A percentile compares a stretch with the other conserved stretches of the same genome.
These are phyloP conservation scores for Apteryx owenii DNA, from an alignment of 2,113 vertebrate species.

Conservation along the genomic window DNA sequence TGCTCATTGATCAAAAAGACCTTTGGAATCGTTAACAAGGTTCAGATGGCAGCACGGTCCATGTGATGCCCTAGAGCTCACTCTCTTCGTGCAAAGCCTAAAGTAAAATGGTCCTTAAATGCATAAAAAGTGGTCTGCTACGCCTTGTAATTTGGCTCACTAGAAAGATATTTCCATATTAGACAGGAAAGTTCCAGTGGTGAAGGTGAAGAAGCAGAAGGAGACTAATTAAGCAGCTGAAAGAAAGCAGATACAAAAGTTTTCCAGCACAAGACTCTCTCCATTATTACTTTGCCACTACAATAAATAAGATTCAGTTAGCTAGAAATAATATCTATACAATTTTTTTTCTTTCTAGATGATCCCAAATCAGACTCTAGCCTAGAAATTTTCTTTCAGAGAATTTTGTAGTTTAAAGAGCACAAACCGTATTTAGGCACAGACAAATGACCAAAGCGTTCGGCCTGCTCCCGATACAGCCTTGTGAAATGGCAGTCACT, in stretches of 20 bases:
- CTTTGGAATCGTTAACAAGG: neutral
- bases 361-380: neutral
- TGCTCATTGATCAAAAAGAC: neutral
- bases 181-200: neutral
- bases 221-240: neutral
- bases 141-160: neutral
- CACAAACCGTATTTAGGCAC: neutral
- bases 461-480: neutral
- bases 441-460: neutral
- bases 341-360: neutral
- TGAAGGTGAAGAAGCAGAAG: neutral
- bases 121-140: neutral
- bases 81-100: neutral
- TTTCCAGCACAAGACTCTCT: neutral
- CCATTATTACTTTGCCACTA: neutral
- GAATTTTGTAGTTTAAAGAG: neutral
- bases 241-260: neutral
- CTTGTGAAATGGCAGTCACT: fast-evolving
- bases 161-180: neutral
- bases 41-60: neutral
- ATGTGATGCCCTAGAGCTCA: neutral
- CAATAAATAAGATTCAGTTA: neutral
- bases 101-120: neutral
- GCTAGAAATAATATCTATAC: neutral
- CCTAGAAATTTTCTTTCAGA: neutral